Evolutionary conservation across 23 tunicate species (phyloP).

Genomic region (Diplosoma virens): DNA sequence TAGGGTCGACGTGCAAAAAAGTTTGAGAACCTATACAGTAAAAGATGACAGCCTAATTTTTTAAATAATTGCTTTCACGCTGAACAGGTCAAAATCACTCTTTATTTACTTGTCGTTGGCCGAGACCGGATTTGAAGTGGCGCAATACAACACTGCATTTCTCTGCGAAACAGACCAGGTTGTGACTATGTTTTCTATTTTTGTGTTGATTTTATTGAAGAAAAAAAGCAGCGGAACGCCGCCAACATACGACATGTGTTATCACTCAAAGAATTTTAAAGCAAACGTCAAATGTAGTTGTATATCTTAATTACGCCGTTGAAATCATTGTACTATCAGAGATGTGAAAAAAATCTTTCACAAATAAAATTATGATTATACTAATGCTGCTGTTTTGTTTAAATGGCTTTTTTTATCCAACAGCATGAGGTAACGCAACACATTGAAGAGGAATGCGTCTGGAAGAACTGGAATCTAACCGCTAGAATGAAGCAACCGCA

Average conservation of each 20-base stretch:
- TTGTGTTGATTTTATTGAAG: too few species aligned
- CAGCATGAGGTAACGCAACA: background rate
- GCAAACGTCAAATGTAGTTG: too few species aligned
- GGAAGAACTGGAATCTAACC: conserved; percentile 84
- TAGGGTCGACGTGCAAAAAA: too few species aligned
- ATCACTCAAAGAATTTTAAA: too few species aligned
- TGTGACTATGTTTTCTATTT: too few species aligned
- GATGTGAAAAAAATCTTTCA: background rate
- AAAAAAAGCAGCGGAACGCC: too few species aligned
- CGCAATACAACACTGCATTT: conserved; percentile 76
- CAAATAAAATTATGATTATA: background rate
- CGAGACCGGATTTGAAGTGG: conserved; percentile 84
- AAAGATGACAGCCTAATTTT: too few species aligned
- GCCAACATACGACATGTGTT: too few species aligned
- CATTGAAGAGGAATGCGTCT: conserved; percentile 63
- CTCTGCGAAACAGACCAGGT: conserved; percentile 57
- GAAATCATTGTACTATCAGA: too few species aligned
- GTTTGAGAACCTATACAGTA: too few species aligned
- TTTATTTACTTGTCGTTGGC: conserved; percentile 72
- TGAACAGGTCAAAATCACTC: conserved; percentile 67
- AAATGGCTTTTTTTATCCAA: background rate
- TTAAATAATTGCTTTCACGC: background rate
- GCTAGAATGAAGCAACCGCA: conserved; percentile 40
- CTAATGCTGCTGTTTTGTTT: background rate
- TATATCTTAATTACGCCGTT: too few species aligned